These are phyloP conservation scores for Hippocampus comes DNA, from an alignment of 2,113 vertebrate species.

Conservation along the genomic window DNA sequence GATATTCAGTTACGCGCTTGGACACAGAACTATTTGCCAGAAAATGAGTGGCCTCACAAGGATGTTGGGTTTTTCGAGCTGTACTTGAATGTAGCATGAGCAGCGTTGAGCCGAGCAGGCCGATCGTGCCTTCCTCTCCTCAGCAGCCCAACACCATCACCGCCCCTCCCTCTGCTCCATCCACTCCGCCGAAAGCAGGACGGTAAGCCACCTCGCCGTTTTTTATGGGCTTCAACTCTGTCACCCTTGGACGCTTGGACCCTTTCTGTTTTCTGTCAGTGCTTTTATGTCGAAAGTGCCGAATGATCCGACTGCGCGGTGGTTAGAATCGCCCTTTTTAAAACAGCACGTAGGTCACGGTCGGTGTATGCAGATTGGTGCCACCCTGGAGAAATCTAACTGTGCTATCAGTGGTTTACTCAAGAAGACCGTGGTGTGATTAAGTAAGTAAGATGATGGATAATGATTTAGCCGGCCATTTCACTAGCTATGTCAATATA, in stretches of 20 bases:
- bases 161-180: conserved; percentile 39
- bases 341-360: conserved; percentile 6
- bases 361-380: conserved; percentile 5
- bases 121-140: conserved; percentile 32
- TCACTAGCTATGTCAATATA: neutral
- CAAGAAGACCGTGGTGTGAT: conserved; percentile 4
- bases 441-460: conserved; percentile 19
- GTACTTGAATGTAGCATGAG: conserved; percentile 46
- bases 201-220: conserved; percentile 12
- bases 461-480: neutral
- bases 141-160: conserved; percentile 32
- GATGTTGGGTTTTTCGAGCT: neutral
- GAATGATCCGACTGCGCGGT: neutral
- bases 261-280: neutral
- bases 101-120: conserved; percentile 21
- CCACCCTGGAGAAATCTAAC: conserved; percentile 26
- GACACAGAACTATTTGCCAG: neutral
- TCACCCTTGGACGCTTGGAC: neutral
- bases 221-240: too few relatives aligned
- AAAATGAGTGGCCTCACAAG: neutral
- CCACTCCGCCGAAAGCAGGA: conserved; percentile 17
- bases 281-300: neutral
- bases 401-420: neutral
- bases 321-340: neutral
- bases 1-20: neutral